Evolutionary conservation across 2,888 invertebrate genomes (phyloP).

Genomic region (Thymelicus acteon): DNA sequence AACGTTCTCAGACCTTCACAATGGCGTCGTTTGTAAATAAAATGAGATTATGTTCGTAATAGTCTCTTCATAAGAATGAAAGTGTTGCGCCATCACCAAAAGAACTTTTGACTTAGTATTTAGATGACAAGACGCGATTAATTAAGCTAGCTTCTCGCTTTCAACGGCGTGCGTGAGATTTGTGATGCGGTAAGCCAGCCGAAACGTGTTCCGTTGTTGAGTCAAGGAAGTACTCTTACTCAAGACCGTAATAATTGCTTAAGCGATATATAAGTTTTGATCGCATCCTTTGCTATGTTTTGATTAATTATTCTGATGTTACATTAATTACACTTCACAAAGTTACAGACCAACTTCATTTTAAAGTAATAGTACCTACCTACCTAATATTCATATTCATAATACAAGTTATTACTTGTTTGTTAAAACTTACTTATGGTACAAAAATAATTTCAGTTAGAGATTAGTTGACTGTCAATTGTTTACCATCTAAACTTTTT

Average conservation of each 20-base stretch:
- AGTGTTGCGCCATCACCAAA: constrained; percentile 67
- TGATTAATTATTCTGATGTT: constrained; percentile 20
- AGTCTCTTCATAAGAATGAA: constrained; percentile 53
- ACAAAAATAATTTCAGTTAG: too few species aligned
- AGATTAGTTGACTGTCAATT: too few species aligned
- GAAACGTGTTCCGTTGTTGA: constrained; percentile 35
- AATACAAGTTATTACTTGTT: too few species aligned
- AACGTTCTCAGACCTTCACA: constrained; percentile 56
- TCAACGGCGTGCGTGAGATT: constrained; percentile 39
- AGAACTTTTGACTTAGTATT: constrained; percentile 53
- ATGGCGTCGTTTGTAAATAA: constrained; percentile 51
- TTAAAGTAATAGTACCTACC: neutral
- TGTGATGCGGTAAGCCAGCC: constrained; percentile 35
- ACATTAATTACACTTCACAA: neutral
- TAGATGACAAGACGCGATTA: constrained; percentile 57
- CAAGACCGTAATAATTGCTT: constrained; percentile 27
- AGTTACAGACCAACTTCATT: neutral
- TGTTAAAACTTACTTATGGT: too few species aligned
- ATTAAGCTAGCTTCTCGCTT: constrained; percentile 43
- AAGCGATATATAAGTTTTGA: constrained; percentile 14
- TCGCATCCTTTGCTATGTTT: constrained; percentile 17
- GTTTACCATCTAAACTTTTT: too few species aligned
- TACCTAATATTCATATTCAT: too few species aligned
- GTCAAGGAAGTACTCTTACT: constrained; percentile 35
- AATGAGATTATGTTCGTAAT: constrained; percentile 46